phyloP scores from a whole-genome alignment of 1,140 invertebrate genomes.

The Metopolophium dirhodum region DNA sequence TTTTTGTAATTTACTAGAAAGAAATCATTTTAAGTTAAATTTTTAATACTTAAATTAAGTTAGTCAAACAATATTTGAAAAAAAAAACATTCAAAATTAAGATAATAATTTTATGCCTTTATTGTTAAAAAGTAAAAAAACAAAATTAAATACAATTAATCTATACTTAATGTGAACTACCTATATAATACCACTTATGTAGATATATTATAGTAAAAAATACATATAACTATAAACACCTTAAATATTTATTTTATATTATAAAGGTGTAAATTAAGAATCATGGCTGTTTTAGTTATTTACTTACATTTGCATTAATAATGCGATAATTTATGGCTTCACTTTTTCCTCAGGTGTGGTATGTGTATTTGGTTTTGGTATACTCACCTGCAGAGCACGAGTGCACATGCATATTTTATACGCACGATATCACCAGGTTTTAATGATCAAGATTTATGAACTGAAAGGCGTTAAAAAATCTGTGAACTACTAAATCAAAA shows the following conservation, averaged over 20 bases:
- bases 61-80: not conserved
- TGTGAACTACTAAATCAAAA: slow-evolving; percentile 9
- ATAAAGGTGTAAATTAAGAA: not conserved
- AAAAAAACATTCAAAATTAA: not conserved
- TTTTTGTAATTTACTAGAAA: not conserved
- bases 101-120: not conserved
- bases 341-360: not conserved
- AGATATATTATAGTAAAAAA: not conserved
- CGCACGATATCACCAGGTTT: not conserved
- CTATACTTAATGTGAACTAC: not conserved
- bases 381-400: not conserved
- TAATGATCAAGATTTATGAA: not conserved
- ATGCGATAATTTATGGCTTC: not conserved
- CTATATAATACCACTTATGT: not conserved
- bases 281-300: not conserved
- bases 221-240: not conserved
- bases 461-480: not conserved
- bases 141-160: not conserved
- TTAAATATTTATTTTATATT: not conserved
- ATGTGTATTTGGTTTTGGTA: not conserved
- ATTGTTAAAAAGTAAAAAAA: not conserved
- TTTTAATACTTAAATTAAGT: not conserved
- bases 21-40: not conserved
- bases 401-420: not conserved
- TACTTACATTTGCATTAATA: not conserved